phyloP scores from a whole-genome alignment of 2,113 vertebrate genomes.

The Passer montanus region DNA sequence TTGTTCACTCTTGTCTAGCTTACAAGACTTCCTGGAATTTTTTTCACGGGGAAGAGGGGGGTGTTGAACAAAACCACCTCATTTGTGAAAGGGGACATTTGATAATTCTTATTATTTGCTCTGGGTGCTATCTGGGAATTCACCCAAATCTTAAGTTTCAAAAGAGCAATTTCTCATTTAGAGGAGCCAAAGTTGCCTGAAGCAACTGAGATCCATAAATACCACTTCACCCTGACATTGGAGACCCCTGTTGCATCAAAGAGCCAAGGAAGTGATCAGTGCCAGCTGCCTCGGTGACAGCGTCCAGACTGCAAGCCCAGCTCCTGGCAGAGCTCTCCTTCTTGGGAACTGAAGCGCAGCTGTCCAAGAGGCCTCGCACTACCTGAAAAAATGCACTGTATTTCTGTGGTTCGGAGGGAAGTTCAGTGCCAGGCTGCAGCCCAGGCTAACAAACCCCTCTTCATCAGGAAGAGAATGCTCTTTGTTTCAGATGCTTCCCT shows the following conservation, averaged over 20 bases:
- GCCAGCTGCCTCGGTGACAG: conserved; percentile 11
- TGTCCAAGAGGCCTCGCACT: conserved; percentile 11
- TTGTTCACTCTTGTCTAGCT: conserved; percentile 25
- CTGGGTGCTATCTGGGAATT: conserved; percentile 50
- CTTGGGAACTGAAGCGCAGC: not conserved
- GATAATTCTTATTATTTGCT: conserved; percentile 14
- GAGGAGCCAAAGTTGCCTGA: conserved; percentile 28
- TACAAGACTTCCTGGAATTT: conserved; percentile 22
- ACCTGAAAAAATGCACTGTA: conserved; percentile 44
- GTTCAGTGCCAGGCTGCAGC: conserved; percentile 17
- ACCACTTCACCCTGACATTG: not conserved
- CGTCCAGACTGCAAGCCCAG: not conserved
- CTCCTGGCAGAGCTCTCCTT: conserved; percentile 10
- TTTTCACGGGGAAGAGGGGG: not conserved
- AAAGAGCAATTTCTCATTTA: conserved; percentile 43
- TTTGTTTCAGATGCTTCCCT: not conserved
- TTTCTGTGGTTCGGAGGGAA: not conserved
- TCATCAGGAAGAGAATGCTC: not conserved
- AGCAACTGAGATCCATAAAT: conserved; percentile 26
- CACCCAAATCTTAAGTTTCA: conserved; percentile 34
- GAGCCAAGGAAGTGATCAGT: not conserved
- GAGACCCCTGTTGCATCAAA: conserved; percentile 5
- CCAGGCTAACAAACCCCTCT: not conserved
- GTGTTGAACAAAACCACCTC: not conserved
- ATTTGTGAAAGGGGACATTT: conserved; percentile 27